Conservation (phyloP, 2,113 vertebrate genomes). For the Rhea pennata region DNA sequence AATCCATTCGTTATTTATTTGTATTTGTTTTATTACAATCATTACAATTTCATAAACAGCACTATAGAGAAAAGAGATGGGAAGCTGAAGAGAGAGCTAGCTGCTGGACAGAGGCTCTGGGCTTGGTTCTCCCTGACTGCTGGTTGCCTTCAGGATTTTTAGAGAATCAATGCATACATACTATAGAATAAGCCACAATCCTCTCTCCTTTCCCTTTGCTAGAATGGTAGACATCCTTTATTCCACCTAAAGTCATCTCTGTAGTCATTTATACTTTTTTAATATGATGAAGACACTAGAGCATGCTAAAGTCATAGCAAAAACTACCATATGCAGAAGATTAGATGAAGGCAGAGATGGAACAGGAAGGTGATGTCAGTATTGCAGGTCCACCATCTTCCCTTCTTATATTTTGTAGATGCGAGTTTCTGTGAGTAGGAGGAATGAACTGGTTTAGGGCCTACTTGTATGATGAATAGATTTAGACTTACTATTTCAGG, state of each 20-base stretch:
- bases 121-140: neutral
- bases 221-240: neutral
- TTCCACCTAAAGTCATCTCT: neutral
- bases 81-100: neutral
- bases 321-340: neutral
- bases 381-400: rapidly evolving
- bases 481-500: neutral
- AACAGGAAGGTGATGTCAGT: neutral
- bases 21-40: slow-evolving; percentile 28
- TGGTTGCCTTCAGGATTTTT: neutral
- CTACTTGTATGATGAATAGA: neutral
- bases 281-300: neutral
- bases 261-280: neutral
- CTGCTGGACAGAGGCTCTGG: neutral
- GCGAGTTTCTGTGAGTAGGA: neutral
- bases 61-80: neutral
- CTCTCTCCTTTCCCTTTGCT: neutral
- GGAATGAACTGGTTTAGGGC: neutral
- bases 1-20: slow-evolving; percentile 62
- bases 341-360: neutral
- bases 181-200: neutral
- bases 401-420: neutral
- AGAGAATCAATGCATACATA: neutral
- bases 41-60: slow-evolving; percentile 61
- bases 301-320: rapidly evolving